phyloP scores from a whole-genome alignment of 1,140 invertebrate genomes.

The Dolichoris vasculosae region DNA sequence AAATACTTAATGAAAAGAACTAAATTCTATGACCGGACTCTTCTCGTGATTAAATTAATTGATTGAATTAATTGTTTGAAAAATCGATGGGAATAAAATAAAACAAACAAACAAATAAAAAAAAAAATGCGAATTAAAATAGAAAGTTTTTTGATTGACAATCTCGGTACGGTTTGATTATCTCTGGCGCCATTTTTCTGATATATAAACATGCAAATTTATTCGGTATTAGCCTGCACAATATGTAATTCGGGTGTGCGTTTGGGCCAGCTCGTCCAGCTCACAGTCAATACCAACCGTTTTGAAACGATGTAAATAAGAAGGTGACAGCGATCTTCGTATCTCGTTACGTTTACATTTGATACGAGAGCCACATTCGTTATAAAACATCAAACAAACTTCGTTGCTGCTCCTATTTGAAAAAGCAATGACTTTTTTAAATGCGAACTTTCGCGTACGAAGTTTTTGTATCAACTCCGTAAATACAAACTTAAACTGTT shows the following conservation, averaged over 20 bases:
- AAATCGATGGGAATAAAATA: constrained; percentile 6
- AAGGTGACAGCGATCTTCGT: constrained; percentile 53
- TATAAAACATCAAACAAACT: constrained; percentile 34
- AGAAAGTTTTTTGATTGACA: constrained; percentile 21
- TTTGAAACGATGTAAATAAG: constrained; percentile 52
- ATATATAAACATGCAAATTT: constrained; percentile 38
- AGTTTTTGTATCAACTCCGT: constrained; percentile 30
- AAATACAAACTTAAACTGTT: constrained; percentile 21
- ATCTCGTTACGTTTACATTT: constrained; percentile 51
- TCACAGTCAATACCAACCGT: constrained; percentile 55
- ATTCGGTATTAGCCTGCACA: constrained; percentile 51
- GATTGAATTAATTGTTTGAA: constrained; percentile 33
- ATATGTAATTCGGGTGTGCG: constrained; percentile 54
- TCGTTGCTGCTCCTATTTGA: constrained; percentile 48
- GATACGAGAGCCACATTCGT: constrained; percentile 34
- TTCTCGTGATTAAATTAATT: constrained; percentile 48
- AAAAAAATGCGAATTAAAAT: constrained; percentile 21
- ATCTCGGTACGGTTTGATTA: constrained; percentile 48
- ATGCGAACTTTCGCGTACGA: constrained; percentile 37
- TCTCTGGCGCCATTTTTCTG: constrained; percentile 49
- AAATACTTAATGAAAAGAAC: constrained; percentile 34
- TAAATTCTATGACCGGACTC: constrained; percentile 54
- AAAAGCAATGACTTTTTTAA: constrained; percentile 41
- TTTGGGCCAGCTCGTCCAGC: constrained; percentile 65
- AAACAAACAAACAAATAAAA: background rate